Base-by-base conservation (phyloP, 2,888 invertebrate species). In the Meloe dianella region DNA sequence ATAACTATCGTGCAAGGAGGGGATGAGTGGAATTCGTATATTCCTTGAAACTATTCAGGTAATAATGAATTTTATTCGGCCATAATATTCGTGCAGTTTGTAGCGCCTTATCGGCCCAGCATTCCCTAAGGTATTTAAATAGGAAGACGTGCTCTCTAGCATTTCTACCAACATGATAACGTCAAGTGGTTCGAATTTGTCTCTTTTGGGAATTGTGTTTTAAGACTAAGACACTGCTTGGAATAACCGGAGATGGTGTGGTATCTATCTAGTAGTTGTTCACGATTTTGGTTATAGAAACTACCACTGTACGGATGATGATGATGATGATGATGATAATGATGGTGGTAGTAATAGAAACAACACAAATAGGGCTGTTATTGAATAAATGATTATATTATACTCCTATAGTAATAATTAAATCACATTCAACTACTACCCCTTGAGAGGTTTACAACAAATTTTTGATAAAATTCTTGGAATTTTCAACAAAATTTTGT, bases 41-140 rank as follows among this genome's bases (percentile, higher is more conserved):
- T 79, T 41, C 41, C n/a, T 17, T 69, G 74, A 74, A 75, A 80
- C 77, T 79, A 77, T 77, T 79, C 81, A 80, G 80, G 78, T 79
- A 78, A 79, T 80, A 78, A 77, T 81, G 81, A 81, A 82, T 80
- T 81, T 81, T 81, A 80, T 81, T 80, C 76, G 78, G 76, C 78
- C 78, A 78, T 41, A 41, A 41, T 78, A 78, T 79, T 77, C 79
- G 76, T 78, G 79, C 78, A 74, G 73, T 77, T 77, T 71, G 74
- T 73, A 74, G 74, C 77, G 75, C 81, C 82, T 82, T 82, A 82
- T 82, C 82, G 78, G 78, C 20, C 29, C 74, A 71, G 75, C 78
- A 78, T 80, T 79, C 81, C 79, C 82, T 61, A 65, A 80, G 81
- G 81, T 80, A 82, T 82, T 81, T 80, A 80, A 81, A 81, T 79